Percentiles rank a stretch among this genome's conserved stretches.
These are phyloP conservation scores for Kryptolebias marmoratus DNA, from an alignment of 2,113 vertebrate genomes.

Conservation along the genomic window DNA sequence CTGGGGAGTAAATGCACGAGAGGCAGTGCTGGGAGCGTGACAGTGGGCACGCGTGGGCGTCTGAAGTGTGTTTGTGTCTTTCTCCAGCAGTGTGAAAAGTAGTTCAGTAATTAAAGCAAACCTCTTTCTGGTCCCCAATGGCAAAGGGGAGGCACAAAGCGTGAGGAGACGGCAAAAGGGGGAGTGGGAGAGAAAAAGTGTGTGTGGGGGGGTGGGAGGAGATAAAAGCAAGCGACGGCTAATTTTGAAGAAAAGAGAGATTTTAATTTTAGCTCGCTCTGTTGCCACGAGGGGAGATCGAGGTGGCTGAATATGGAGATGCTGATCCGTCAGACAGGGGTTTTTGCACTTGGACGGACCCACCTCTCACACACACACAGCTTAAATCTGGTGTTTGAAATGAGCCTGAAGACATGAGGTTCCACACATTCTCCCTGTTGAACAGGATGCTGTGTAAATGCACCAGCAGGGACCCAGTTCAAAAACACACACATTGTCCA, in stretches of 20 bases:
- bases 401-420: constrained; percentile 41
- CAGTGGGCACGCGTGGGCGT: constrained; percentile 57
- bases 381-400: constrained; percentile 6
- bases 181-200: constrained; percentile 37
- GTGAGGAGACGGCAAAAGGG: constrained; percentile 50
- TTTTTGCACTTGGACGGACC: background rate
- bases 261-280: constrained; percentile 64
- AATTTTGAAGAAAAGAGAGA: constrained; percentile 61
- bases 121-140: constrained; percentile 54
- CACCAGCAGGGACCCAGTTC: constrained; percentile 47
- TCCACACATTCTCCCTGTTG: constrained; percentile 30
- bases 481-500: constrained; percentile 9
- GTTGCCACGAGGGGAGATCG: constrained; percentile 48
- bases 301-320: constrained; percentile 43
- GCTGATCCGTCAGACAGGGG: constrained; percentile 40
- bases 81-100: constrained; percentile 64
- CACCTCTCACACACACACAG: constrained; percentile 21
- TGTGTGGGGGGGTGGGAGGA: constrained; percentile 40
- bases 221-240: constrained; percentile 61
- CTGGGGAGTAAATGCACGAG: constrained; percentile 21
- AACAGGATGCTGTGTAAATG: constrained; percentile 28
- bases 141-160: constrained; percentile 54
- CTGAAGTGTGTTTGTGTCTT: constrained; percentile 62
- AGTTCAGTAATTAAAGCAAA: constrained; percentile 76
- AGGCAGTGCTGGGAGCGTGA: constrained; percentile 53